Evolutionary conservation across 1,140 invertebrate genomes (phyloP), one percentile per base, ranked within the genome.

Genomic region (Archivesica marissinica): DNA sequence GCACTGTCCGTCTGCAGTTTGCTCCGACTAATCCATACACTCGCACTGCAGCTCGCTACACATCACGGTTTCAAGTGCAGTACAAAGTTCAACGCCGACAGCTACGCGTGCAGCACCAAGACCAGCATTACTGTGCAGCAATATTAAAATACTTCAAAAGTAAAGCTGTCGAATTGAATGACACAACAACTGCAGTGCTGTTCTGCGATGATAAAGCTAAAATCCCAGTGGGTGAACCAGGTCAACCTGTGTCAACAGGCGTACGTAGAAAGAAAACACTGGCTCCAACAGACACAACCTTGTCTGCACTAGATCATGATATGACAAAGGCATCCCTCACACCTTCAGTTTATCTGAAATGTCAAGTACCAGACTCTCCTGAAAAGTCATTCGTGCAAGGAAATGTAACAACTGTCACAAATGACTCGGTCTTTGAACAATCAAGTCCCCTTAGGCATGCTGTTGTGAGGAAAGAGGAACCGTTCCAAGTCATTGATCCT

Each of bases 171-270:
- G 64, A 88, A 61, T 20, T 88, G 56, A 64, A 47, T 30, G n/a
- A 61, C 23, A 47, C 50, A 25, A 0, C 25, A 17, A 56, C 11
- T 54, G 41, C 28, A 23, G 44, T 75, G 1, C 30, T 80, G 44
- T 66, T 66, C 4, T 78, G 70, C 64, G 88, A 89, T 87, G 88
- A 88, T 61, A 89, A 88, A 52, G 76, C 84, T 2, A 88, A 86
- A 59, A 52, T 87, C 3, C 79, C 80, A 7, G 20, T 87, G 35
- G 79, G 86, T 25, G 79, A 83, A 56, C 86, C 86, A n/a, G 74
- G 66, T 13, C 35, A n/a, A 38, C 61, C 52, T 3, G 64, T 87
- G 6, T 72, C 61, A 25, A 87, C 80, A n/a, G 86, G 79, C 3
- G 86, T 87, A 6, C 56, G 80, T 30, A 80, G 80, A 3, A 64